phyloP scores from a whole-genome alignment of 2,888 invertebrate species.

The Linyphia triangularis region DNA sequence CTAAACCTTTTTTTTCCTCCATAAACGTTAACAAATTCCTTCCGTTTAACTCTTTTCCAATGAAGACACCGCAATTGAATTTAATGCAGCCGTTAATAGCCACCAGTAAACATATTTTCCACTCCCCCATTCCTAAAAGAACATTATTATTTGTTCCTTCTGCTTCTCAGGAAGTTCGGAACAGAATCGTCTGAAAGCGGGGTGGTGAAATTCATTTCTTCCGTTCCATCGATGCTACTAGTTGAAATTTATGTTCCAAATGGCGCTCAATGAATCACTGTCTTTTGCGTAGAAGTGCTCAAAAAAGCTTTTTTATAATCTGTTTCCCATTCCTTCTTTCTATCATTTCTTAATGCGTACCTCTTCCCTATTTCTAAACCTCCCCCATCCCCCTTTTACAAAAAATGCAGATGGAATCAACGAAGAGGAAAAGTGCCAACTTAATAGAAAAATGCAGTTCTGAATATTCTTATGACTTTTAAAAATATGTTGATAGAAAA shows the following conservation, averaged over 20 bases:
- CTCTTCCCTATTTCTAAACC: not conserved
- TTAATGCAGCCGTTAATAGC: conserved; percentile 62
- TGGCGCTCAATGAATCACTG: conserved; percentile 64
- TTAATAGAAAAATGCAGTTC: conserved; percentile 27
- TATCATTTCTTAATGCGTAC: conserved; percentile 37
- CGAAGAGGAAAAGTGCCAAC: not conserved
- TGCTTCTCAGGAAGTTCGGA: not conserved
- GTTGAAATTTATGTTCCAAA: conserved; percentile 72
- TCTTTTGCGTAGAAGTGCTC: conserved; percentile 50
- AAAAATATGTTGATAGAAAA: not conserved
- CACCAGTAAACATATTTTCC: conserved; percentile 39
- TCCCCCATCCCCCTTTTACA: not conserved
- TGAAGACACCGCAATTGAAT: conserved; percentile 46
- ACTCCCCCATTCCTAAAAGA: not conserved
- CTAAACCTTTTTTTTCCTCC: conserved; percentile 7
- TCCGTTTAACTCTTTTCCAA: not conserved
- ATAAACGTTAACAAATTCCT: conserved; percentile 40
- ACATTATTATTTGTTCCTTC: conserved; percentile 15
- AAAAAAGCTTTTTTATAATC: conserved; percentile 59
- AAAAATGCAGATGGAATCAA: conserved; percentile 34
- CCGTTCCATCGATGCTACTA: conserved; percentile 55
- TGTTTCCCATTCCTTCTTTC: conserved; percentile 44
- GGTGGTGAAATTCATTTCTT: conserved; percentile 66
- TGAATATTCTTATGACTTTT: conserved; percentile 24
- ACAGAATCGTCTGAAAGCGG: conserved; percentile 15